phyloP scores from a whole-genome alignment of 2,888 invertebrate genomes.

The Octonoba sinensis region DNA sequence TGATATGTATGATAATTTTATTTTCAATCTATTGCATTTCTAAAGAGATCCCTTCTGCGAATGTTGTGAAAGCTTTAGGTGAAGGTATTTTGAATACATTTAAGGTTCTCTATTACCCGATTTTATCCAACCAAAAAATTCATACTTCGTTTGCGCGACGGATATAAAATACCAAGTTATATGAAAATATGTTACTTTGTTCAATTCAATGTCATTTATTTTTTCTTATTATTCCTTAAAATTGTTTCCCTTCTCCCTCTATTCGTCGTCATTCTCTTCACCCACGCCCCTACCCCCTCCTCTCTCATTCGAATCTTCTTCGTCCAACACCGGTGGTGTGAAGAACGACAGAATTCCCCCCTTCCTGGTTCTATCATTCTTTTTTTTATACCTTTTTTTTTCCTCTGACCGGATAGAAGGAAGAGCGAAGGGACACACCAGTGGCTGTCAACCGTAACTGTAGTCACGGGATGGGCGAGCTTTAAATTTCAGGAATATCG shows the following conservation, averaged over 20 bases:
- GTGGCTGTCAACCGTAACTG: constrained; percentile 62
- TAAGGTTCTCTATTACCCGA: no score
- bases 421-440: constrained; percentile 20
- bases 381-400: background rate
- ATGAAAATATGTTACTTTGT: constrained; percentile 30
- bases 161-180: background rate
- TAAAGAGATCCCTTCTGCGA: no score
- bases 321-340: constrained; percentile 27
- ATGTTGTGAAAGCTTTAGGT: no score
- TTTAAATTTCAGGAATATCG: constrained; percentile 63
- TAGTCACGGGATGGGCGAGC: constrained; percentile 59
- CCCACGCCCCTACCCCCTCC: background rate
- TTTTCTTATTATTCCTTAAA: constrained; percentile 22
- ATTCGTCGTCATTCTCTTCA: no score
- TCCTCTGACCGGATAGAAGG: constrained; percentile 14
- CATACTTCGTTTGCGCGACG: no score
- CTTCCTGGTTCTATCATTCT: constrained; percentile 5
- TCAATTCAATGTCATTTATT: constrained; percentile 24
- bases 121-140: no score
- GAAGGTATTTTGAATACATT: no score
- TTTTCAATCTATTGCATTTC: no score
- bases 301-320: constrained; percentile 10
- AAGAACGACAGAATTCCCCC: constrained; percentile 13
- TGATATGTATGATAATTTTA: no score
- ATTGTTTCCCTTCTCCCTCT: constrained; percentile 30